Conservation (phyloP, 1,140 invertebrate species). For the Diplogasteroides magnus region DNA sequence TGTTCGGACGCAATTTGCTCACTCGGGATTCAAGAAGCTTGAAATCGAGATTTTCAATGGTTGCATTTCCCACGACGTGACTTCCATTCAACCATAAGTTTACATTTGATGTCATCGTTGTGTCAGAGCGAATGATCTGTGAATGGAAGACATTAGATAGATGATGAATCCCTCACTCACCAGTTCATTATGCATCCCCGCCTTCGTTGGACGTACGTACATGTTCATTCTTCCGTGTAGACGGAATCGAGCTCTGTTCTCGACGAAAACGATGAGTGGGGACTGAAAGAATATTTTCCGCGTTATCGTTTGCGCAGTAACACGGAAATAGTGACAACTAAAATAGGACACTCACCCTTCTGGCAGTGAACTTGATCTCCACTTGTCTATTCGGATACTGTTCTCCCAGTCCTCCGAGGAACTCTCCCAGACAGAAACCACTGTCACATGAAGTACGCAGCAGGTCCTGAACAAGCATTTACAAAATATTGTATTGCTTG, state of each 20-base stretch:
- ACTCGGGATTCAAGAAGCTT: conserved; percentile 42
- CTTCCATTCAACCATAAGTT: conserved; percentile 42
- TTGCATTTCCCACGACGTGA: conserved; percentile 38
- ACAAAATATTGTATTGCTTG: too few species aligned
- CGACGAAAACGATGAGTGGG: conserved; percentile 52
- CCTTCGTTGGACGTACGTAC: conserved; percentile 40
- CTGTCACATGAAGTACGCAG: conserved; percentile 44
- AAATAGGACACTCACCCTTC: conserved; percentile 43
- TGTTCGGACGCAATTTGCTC: not conserved
- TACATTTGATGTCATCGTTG: conserved; percentile 54
- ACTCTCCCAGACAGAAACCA: conserved; percentile 54
- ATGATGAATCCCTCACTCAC: conserved; percentile 12
- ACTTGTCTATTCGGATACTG: conserved; percentile 50
- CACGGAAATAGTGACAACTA: too few species aligned
- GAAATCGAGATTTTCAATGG: conserved; percentile 53
- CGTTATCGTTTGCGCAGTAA: not conserved
- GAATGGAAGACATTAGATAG: not conserved
- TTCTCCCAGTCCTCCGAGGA: conserved; percentile 47
- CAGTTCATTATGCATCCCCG: conserved; percentile 34
- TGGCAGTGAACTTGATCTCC: conserved; percentile 51
- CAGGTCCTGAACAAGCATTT: conserved; percentile 46
- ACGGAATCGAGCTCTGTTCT: conserved; percentile 46
- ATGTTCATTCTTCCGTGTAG: conserved; percentile 51
- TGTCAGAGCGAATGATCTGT: conserved; percentile 45
- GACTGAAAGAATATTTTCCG: conserved; percentile 33